Evolutionary conservation across 1,140 invertebrate genomes (phyloP), one percentile per base, ranked within the genome.

Genomic region (Meloidogyne floridensis): DNA sequence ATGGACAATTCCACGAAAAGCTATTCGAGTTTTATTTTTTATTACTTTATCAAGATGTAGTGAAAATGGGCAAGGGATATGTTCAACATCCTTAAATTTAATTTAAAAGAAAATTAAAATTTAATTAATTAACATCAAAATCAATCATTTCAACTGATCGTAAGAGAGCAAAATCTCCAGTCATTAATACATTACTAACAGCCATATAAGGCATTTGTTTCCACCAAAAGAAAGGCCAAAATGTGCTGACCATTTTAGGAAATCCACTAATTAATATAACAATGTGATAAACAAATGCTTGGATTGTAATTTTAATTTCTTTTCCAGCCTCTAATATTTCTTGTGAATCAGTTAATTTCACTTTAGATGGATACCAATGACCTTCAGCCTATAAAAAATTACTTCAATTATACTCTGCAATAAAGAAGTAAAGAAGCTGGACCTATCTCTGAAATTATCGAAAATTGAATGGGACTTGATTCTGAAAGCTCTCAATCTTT

Each of bases 261-360:
- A 54, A 54, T n/a, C n/a, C n/a, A 65, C n/a, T 65, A 65, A 65
- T 65, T 65, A 65, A 65, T n/a, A 65, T 65, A n/a, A 65, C n/a
- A 7, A 65, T n/a, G n/a, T 65, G 59, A 65, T 65, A 65, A n/a
- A n/a, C n/a, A 65, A 65, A 65, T 65, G 59, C 59, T 65, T 65
- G 59, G 2, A 65, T 65, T 65, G 59, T 65, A 5, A 65, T 65
- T 65, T 65, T 65, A 65, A 65, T 65, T 65, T 65, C 59, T 65
- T 65, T 65, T 7, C 59, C 59, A 65, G 6, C 3, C 0, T 4
- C n/a, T 65, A 65, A 65, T 65, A 65, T n/a, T 13, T 65, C 7
- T 18, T 65, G 15, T 65, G 15, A n/a, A n/a, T 65, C 59, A 65
- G 59, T n/a, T 65, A 65, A 65, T 7, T 6, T 7, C 7, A 65